Conservation (phyloP, 1,140 invertebrate genomes). For the Daktulosphaira vitifoliae region DNA sequence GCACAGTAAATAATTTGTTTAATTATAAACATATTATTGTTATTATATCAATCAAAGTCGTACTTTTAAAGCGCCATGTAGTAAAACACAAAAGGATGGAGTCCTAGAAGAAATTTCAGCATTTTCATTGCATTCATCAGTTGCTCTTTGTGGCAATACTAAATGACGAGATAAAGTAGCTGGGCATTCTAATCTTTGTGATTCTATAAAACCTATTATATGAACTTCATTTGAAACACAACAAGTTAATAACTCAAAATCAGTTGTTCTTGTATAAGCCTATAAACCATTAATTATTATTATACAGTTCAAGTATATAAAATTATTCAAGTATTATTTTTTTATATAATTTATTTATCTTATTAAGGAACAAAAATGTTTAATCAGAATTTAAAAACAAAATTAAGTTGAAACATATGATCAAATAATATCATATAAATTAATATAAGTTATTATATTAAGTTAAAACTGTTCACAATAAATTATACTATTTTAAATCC, state of each 20-base stretch:
- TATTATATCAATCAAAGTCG: slow-evolving; percentile 28
- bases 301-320: neutral
- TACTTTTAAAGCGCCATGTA: slow-evolving; percentile 90
- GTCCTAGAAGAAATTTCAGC: slow-evolving; percentile 60
- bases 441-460: too few species aligned
- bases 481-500: too few species aligned
- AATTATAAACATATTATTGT: neutral
- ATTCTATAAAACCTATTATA: slow-evolving; percentile 74
- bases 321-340: too few species aligned
- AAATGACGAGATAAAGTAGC: slow-evolving; percentile 83
- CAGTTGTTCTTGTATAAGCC: slow-evolving; percentile 53
- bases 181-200: slow-evolving; percentile 83
- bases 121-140: slow-evolving; percentile 42
- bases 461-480: too few species aligned
- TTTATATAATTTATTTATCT: neutral
- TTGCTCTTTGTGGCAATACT: slow-evolving; percentile 56
- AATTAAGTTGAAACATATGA: too few species aligned
- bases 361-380: too few species aligned
- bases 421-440: too few species aligned
- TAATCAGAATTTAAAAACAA: too few species aligned
- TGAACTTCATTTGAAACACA: slow-evolving; percentile 59
- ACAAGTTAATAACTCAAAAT: slow-evolving; percentile 54
- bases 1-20: neutral
- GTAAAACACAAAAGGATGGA: slow-evolving; percentile 83
- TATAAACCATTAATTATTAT: slow-evolving; percentile 46